phyloP scores from a whole-genome alignment of 2,797 vertebrate genomes.

The Simalia tracyae region DNA sequence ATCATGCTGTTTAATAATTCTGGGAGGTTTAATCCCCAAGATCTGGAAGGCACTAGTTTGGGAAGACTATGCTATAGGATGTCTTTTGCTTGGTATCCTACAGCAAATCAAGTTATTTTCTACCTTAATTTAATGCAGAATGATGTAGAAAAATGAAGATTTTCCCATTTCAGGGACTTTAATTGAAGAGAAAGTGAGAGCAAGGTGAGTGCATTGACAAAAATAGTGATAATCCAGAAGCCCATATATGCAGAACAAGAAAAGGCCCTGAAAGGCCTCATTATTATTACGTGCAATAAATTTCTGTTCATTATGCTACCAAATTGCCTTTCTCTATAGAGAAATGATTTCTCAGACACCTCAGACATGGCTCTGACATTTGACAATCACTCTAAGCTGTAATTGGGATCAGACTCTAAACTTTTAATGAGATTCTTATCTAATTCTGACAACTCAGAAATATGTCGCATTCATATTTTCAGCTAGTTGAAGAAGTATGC shows the following conservation, averaged over 20 bases:
- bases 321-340: constrained; percentile 20
- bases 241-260: constrained; percentile 16
- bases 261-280: constrained; percentile 10
- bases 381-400: constrained; percentile 52
- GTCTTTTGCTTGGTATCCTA: background rate
- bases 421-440: constrained; percentile 39
- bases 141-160: constrained; percentile 1
- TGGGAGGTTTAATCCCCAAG: background rate
- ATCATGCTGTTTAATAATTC: background rate
- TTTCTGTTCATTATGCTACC: constrained; percentile 32
- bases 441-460: constrained; percentile 45
- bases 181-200: background rate
- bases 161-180: background rate
- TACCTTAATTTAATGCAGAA: background rate
- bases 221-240: background rate
- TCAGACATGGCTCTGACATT: constrained; percentile 1
- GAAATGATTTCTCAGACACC: constrained; percentile 34
- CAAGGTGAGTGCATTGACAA: background rate
- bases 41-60: background rate
- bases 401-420: constrained; percentile 55
- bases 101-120: background rate
- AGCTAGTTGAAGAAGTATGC: constrained; percentile 24
- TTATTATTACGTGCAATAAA: constrained; percentile 26
- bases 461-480: constrained; percentile 54
- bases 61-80: background rate